Evolutionary conservation across 2,888 invertebrate species (phyloP), one percentile per base, ranked within the genome.

Genomic region (Himalopsyche tibetana): DNA sequence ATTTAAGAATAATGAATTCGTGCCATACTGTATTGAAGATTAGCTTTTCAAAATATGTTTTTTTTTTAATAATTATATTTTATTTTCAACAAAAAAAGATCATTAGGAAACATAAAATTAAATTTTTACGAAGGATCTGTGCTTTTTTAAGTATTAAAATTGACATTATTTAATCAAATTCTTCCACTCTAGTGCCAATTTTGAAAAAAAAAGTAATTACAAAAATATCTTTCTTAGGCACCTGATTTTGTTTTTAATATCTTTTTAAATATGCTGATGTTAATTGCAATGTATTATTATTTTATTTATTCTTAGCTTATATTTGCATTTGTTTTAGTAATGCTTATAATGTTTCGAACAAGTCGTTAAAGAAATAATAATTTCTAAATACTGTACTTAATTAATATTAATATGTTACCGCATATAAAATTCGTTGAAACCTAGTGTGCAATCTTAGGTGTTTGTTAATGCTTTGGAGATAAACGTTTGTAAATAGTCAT

Each of bases 181-280:
- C 63, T 63, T 63, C 63, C 63, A 56, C 9, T 63, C 15, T 19
- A 63, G 63, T 63, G 19, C 63, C 63, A 63, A 63, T 63, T n/a
- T 19, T 2, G 4, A 15, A 15, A 19, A 19, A 63, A 19, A 1
- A 63, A 8, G 3, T 63, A 8, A 11, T 55, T 12, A 55, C 3
- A 17, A 5, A 17, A 17, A 12, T 9, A 2, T 6, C 5, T n/a
- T 63, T 63, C 11, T 9, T 19, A 63, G 63, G 19, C 63, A 63
- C 19, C 56, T 56, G 56, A n/a, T 17, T 8, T 28, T 28, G 28
- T 28, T 28, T 5, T n/a, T 63, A 63, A 9, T 6, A 19, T 6
- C 0, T 63, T 19, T 19, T 6, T 19, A 63, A 63, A 63, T 0
- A 19, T 63, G 17, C 3, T 5, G 19, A 19, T 19, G 19, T 3